Conservation (phyloP, 2,113 vertebrate species). For the Oreochromis niloticus region DNA sequence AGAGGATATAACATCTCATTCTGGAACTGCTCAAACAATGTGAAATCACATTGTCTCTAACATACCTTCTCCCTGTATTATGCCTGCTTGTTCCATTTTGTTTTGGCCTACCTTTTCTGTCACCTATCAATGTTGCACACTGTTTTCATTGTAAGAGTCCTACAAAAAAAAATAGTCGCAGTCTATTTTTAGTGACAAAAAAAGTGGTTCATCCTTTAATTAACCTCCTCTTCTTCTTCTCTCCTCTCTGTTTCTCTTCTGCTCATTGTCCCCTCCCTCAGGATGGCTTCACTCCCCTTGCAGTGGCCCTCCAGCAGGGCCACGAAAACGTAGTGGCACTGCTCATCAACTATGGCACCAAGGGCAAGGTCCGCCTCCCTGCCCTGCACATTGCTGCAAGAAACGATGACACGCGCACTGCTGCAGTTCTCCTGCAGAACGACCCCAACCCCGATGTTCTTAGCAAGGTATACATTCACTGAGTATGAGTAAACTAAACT, state of each 20-base stretch:
- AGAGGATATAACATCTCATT: neutral
- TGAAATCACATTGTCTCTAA: neutral
- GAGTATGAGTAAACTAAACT: neutral
- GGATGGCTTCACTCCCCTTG: conserved; percentile 95
- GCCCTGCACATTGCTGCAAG: conserved; percentile 95
- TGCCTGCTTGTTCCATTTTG: neutral
- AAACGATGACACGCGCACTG: conserved; percentile 94
- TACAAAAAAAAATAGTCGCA: neutral
- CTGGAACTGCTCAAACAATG: neutral
- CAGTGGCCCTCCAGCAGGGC: conserved; percentile 95
- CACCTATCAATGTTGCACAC: neutral
- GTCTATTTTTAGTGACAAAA: neutral
- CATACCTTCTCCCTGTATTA: neutral
- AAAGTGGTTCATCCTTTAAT: neutral
- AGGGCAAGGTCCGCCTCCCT: conserved; percentile 92
- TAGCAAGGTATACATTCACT: conserved; percentile 80
- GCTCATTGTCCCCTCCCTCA: conserved; percentile 38
- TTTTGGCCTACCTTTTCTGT: neutral
- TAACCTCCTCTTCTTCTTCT: neutral
- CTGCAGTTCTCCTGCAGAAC: conserved; percentile 92
- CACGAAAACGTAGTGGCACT: conserved; percentile 95
- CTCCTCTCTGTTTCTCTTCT: neutral
- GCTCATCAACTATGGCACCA: conserved; percentile 94
- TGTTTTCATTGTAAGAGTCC: neutral
- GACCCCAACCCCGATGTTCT: conserved; percentile 95